A percentile compares a stretch with the other conserved stretches of the same genome.
phyloP scores from a whole-genome alignment of 1,140 invertebrate genomes.

The Drosophila ogumai region DNA sequence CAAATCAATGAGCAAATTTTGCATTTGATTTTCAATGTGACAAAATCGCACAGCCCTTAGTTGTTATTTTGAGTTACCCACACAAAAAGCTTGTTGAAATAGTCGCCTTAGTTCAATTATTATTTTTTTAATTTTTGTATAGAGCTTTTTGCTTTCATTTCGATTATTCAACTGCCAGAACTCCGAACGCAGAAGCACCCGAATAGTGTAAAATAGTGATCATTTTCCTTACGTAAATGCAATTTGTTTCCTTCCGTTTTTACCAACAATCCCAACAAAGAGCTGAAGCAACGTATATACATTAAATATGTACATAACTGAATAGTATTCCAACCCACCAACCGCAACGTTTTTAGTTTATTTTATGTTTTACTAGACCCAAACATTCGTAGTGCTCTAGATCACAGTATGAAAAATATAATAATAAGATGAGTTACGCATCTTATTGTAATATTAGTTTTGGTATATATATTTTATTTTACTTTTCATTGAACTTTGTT shows the following conservation, averaged over 20 bases:
- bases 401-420: slow-evolving; percentile 37
- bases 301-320: slow-evolving; percentile 38
- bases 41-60: slow-evolving; percentile 62
- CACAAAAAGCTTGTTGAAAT: slow-evolving; percentile 58
- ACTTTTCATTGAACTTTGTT: slow-evolving; percentile 11
- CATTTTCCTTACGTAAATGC: slow-evolving; percentile 84
- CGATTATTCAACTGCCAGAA: slow-evolving; percentile 47
- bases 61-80: slow-evolving; percentile 12
- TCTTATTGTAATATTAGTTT: not conserved
- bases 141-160: slow-evolving; percentile 35
- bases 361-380: slow-evolving; percentile 29
- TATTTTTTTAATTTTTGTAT: slow-evolving; percentile 15
- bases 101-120: slow-evolving; percentile 17
- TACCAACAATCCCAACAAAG: slow-evolving; percentile 43
- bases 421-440: not conserved
- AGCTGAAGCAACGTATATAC: slow-evolving; percentile 43
- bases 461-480: slow-evolving; percentile 9
- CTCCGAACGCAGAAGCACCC: slow-evolving; percentile 46
- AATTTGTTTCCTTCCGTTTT: slow-evolving; percentile 81
- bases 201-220: slow-evolving; percentile 59
- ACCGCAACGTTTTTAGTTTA: slow-evolving; percentile 25
- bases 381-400: slow-evolving; percentile 63
- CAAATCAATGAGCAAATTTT: slow-evolving; percentile 64
- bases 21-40: slow-evolving; percentile 34
- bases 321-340: slow-evolving; percentile 56